Percentiles rank a stretch among this genome's conserved stretches.
These are phyloP conservation scores for Penaeus monodon DNA, from an alignment of 2,888 invertebrate genomes.

Conservation along the genomic window DNA sequence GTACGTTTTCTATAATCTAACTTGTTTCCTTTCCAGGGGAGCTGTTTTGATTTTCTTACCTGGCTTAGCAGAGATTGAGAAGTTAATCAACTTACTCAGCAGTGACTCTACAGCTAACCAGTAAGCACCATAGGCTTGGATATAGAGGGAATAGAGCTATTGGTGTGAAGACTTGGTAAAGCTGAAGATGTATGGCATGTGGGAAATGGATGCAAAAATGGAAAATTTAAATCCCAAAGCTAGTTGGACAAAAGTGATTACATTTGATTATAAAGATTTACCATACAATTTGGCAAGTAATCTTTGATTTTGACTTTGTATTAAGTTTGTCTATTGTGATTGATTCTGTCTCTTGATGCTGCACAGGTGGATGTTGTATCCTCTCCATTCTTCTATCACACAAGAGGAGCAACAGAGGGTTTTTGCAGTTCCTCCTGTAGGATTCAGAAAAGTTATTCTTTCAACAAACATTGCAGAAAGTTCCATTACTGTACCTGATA, in stretches of 20 bases:
- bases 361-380: slow-evolving; percentile 68
- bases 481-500: slow-evolving; percentile 89
- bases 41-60: slow-evolving; percentile 91
- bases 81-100: slow-evolving; percentile 66
- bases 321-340: background rate
- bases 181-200: no score
- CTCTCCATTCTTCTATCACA: slow-evolving; percentile 80
- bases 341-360: background rate
- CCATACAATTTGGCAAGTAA: no score
- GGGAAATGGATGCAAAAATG: no score
- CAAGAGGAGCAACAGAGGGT: slow-evolving; percentile 80
- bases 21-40: slow-evolving; percentile 68
- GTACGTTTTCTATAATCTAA: no score
- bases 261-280: no score
- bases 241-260: no score
- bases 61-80: slow-evolving; percentile 83
- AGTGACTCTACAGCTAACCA: slow-evolving; percentile 44
- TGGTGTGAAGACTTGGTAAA: no score
- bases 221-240: no score
- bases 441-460: slow-evolving; percentile 84
- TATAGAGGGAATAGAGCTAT: no score
- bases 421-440: slow-evolving; percentile 76
- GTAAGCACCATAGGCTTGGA: slow-evolving; percentile 36
- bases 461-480: slow-evolving; percentile 94
- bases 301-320: background rate